phyloP scores from a whole-genome alignment of 64 coral and sea anemone genomes.

The Astreopora myriophthalma region DNA sequence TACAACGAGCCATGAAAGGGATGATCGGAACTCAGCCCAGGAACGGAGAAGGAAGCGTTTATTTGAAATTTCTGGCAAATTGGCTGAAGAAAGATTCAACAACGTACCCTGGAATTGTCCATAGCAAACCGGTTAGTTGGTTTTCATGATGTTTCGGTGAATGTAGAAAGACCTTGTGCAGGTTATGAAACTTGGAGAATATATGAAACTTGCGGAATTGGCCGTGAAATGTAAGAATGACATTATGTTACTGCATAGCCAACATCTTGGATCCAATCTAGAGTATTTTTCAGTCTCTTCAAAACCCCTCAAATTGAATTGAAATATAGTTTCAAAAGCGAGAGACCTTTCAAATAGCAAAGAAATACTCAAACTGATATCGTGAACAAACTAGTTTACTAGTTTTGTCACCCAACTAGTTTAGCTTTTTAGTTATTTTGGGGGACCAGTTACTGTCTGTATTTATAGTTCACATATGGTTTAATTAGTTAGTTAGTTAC shows the following conservation, averaged over 20 bases:
- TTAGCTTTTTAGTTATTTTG: too few species aligned
- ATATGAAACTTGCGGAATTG: neutral
- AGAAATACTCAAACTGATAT: too few species aligned
- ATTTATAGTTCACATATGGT: too few species aligned
- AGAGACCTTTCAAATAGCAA: too few species aligned
- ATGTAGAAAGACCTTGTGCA: neutral
- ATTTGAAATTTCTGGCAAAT: slow-evolving; percentile 80
- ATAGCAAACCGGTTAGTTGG: slow-evolving; percentile 74
- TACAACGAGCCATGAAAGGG: slow-evolving; percentile 92
- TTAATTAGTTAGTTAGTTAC: too few species aligned
- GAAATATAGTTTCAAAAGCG: too few species aligned
- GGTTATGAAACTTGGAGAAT: neutral
- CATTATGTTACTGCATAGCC: neutral
- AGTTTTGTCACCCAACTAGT: too few species aligned
- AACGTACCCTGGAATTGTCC: slow-evolving; percentile 73
- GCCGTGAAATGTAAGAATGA: neutral
- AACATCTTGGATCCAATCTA: too few species aligned
- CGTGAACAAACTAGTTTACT: too few species aligned
- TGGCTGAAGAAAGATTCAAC: slow-evolving; percentile 81
- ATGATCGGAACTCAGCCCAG: slow-evolving; percentile 96
- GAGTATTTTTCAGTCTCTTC: neutral
- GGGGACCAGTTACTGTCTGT: too few species aligned
- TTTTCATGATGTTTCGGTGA: neutral
- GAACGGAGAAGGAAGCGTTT: slow-evolving; percentile 90
- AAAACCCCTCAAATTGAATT: neutral